Percentiles rank a stretch among this genome's conserved stretches.
phyloP scores from a whole-genome alignment of 2,797 vertebrate genomes.

The Otolemur crassicaudatus region DNA sequence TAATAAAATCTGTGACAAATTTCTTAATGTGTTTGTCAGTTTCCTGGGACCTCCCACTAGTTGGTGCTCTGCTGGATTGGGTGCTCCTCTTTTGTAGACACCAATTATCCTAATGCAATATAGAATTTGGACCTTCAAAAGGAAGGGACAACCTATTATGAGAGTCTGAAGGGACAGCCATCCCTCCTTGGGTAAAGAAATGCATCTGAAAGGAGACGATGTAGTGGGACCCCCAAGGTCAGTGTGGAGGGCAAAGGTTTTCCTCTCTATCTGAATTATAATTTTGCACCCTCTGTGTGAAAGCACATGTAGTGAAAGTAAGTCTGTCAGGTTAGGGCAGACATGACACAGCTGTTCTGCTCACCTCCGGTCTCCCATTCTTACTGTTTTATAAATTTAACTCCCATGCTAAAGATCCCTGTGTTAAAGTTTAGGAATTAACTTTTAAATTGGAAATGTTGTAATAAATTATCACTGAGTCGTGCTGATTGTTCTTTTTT shows the following conservation, averaged over 20 bases:
- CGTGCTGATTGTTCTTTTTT: too few relatives aligned
- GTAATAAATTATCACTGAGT: too few relatives aligned
- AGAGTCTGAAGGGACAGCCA: not conserved
- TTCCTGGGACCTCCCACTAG: not conserved
- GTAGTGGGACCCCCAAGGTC: not conserved
- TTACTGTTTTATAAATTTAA: too few relatives aligned
- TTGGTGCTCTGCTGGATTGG: too few relatives aligned
- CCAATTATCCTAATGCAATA: not conserved
- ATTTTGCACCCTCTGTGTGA: not conserved
- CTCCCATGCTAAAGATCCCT: too few relatives aligned
- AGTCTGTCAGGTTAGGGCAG: too few relatives aligned
- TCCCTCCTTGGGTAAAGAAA: not conserved
- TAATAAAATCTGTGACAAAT: slow-evolving; percentile 69
- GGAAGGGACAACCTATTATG: not conserved
- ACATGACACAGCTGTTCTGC: too few relatives aligned
- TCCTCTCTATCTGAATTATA: not conserved
- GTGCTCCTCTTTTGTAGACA: not conserved
- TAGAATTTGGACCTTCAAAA: not conserved
- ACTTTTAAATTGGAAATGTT: too few relatives aligned
- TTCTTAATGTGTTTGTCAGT: slow-evolving; percentile 14
- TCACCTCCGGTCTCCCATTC: too few relatives aligned
- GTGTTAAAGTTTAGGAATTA: too few relatives aligned
- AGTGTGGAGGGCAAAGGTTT: not conserved
- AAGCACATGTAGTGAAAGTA: too few relatives aligned
- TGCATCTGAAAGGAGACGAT: not conserved